Base-by-base conservation (phyloP, 2,113 vertebrate genomes). In the Lontra canadensis region DNA sequence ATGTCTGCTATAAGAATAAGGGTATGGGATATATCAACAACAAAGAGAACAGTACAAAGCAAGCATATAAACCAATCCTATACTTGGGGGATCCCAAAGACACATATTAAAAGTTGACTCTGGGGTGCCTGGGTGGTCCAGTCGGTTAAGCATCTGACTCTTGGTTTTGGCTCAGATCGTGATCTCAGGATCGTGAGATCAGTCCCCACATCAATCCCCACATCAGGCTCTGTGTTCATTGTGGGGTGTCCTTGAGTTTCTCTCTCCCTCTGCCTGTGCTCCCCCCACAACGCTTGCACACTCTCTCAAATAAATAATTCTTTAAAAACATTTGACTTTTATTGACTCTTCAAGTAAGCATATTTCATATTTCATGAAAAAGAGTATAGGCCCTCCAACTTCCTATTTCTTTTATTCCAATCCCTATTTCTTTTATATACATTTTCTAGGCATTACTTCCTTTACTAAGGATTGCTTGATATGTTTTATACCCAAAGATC, bases 391-490 rank as follows among this genome's bases (percentile, higher is more conserved):
- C 10, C 36, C 26, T 85, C 29, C 29, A 17, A 17, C 36, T 67
- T 84, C 78, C 23, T 11, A n/a, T 4, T 67, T 57, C 3, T 71
- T n/a, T 49, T 39, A 29, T 55, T 81, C 39, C 7, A 36, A 26
- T 42, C 69, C 71, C 10, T 15, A n/a, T 4, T 67, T 57, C 2
- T 61, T 59, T 49, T 47, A 29, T 55, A 47, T 26, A 67, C 13
- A 23, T 82, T 81, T 90, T 73, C 65, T 47, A 17, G 69, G 57
- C 78, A 76, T 52, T 59, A 67, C 76, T 91, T 91, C 59, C 69
- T 61, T 82, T 42, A 31, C 55, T 55, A 61, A 61, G n/a, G 86
- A 39, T 74, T 93, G 96, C 92, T 95, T 96, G 82, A 98, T 95
- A 87, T 52, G 80, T 97, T 96, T 97, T 21, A 57, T 67, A 52